Percentiles rank a stretch among this genome's conserved stretches.
Evolutionary conservation across 2,797 vertebrate species (phyloP).

Genomic region (Heterohyrax brucei): DNA sequence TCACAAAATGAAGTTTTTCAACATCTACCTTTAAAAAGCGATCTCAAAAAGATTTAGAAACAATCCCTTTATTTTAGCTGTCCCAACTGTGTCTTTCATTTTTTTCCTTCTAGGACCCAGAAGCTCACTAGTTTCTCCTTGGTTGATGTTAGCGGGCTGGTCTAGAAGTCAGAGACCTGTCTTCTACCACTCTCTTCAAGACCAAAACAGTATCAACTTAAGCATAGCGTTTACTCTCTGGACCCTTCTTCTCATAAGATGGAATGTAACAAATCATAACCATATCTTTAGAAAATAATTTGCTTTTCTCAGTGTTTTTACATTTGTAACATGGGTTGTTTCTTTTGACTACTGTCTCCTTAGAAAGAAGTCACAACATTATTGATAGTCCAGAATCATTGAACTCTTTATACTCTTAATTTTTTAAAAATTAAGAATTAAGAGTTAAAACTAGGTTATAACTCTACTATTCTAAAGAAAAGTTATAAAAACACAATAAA

Average conservation of each 20-base stretch:
- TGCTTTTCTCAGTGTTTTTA: not conserved
- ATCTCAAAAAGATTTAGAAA: slow-evolving; percentile 73
- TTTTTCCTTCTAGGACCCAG: not conserved
- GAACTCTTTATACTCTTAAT: not conserved
- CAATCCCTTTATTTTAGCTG: slow-evolving; percentile 69
- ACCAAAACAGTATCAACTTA: not conserved
- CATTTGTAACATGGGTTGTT: slow-evolving; percentile 10
- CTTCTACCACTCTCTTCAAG: not conserved
- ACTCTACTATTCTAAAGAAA: slow-evolving; percentile 17
- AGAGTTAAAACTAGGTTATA: not conserved
- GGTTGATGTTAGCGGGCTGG: not conserved
- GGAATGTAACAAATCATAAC: not conserved
- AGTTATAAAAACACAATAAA: not conserved
- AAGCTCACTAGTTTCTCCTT: not conserved
- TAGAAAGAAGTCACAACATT: slow-evolving; percentile 45
- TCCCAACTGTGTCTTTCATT: slow-evolving; percentile 51
- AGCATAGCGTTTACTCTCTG: not conserved
- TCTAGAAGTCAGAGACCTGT: not conserved
- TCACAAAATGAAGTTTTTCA: slow-evolving; percentile 78
- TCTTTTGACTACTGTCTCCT: slow-evolving; percentile 43
- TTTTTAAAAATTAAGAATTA: slow-evolving; percentile 48
- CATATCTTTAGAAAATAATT: not conserved
- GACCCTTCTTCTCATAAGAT: not conserved
- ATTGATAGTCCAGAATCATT: not conserved
- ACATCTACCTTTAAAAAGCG: slow-evolving; percentile 77